Evolutionary conservation across 37 sponge, comb jelly and placozoan species (phyloP), one percentile per base, ranked within the genome.

Genomic region (Dysidea cf. avara): DNA sequence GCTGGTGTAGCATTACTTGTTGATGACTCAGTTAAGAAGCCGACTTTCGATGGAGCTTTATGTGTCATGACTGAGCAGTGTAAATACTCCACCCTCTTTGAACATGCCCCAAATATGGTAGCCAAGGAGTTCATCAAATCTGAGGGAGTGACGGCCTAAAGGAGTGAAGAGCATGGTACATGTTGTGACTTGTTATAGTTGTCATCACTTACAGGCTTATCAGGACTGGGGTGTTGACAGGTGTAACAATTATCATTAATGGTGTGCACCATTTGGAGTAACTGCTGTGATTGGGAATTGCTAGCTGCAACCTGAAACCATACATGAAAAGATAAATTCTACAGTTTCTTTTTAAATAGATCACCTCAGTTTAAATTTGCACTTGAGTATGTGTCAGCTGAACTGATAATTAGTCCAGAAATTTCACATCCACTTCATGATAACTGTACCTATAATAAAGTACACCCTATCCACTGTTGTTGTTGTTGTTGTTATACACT

Each of bases 291-390:
- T n/a, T n/a, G n/a, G n/a, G n/a, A n/a, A n/a, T n/a, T n/a, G n/a
- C n/a, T n/a, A n/a, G n/a, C n/a, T n/a, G n/a, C n/a, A n/a, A n/a
- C n/a, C n/a, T n/a, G n/a, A n/a, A n/a, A n/a, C n/a, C n/a, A n/a
- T n/a, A n/a, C n/a, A n/a, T n/a, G n/a, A n/a, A n/a, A n/a, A n/a
- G n/a, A n/a, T n/a, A n/a, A n/a, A n/a, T n/a, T n/a, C n/a, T n/a
- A n/a, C n/a, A n/a, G n/a, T n/a, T n/a, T n/a, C n/a, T n/a, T n/a
- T n/a, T n/a, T n/a, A n/a, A 30, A 62, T 2, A 20, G 3, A 4
- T 3, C 13, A 83, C 84, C 74, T 79, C 93, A 74, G 77, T 76
- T 61, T 88, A 84, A 20, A 92, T 71, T 31, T 53, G 66, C 32
- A 92, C 49, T 39, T 92, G 90, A 24, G 57, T 30, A 36, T 53